Evolutionary conservation across 2,888 invertebrate genomes (phyloP).

Genomic region (Perdita meconis): DNA sequence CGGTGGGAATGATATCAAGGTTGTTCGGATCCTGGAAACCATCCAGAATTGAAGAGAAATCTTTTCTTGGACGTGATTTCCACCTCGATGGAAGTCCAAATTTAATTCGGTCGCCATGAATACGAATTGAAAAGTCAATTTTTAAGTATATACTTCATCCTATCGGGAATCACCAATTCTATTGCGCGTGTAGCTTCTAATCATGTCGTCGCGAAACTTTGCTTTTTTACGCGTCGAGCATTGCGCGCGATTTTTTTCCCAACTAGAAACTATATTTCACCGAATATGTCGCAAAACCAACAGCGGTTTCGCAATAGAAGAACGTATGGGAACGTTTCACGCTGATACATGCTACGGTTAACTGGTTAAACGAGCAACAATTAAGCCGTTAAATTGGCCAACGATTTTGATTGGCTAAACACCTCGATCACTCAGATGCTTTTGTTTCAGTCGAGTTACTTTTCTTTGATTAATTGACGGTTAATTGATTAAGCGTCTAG

Average conservation of each 20-base stretch:
- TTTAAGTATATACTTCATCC: neutral
- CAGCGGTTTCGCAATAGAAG: neutral
- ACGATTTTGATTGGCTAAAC: slow-evolving; percentile 27
- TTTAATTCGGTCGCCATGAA: slow-evolving; percentile 26
- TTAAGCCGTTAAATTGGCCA: slow-evolving; percentile 20
- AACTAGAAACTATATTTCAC: neutral
- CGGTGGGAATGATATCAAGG: slow-evolving; percentile 12
- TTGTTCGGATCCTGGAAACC: slow-evolving; percentile 33
- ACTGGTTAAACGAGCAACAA: slow-evolving; percentile 8
- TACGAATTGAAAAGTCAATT: slow-evolving; percentile 14
- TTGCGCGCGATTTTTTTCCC: too few relatives aligned
- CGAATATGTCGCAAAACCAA: neutral
- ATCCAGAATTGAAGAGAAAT: slow-evolving; percentile 48
- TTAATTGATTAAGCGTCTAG: slow-evolving; percentile 23
- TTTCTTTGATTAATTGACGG: slow-evolving; percentile 15
- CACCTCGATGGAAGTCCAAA: slow-evolving; percentile 24
- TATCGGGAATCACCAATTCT: too few relatives aligned
- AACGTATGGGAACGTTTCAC: slow-evolving; percentile 2
- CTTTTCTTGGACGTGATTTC: slow-evolving; percentile 33
- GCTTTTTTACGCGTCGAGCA: neutral
- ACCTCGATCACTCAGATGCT: slow-evolving; percentile 3
- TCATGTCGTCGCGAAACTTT: neutral
- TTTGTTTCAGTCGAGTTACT: slow-evolving; percentile 1
- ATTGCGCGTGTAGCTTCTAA: neutral
- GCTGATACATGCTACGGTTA: neutral